A percentile compares a stretch with the other conserved stretches of the same genome.
Conservation (phyloP, 2,888 invertebrate genomes). For the Idaea biselata region DNA sequence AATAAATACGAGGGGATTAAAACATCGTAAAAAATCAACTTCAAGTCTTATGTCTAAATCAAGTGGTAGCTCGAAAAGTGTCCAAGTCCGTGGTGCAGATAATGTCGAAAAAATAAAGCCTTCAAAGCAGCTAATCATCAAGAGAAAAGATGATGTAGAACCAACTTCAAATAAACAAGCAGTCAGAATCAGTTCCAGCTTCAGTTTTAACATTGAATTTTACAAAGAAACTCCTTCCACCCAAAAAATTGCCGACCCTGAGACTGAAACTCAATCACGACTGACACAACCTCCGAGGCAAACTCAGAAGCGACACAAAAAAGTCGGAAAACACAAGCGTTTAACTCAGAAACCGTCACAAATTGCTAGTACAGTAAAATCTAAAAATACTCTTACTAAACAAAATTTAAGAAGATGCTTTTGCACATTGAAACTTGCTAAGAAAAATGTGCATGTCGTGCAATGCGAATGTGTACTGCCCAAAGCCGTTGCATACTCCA, state of each 20-base stretch:
- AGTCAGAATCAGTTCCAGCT: neutral
- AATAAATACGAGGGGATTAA: neutral
- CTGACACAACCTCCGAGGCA: neutral
- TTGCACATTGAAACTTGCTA: conserved; percentile 41
- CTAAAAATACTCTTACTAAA: conserved; percentile 28
- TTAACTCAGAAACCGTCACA: conserved; percentile 30
- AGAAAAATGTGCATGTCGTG: neutral
- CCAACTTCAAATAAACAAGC: neutral
- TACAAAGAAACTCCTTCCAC: neutral
- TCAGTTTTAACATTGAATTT: conserved; percentile 3
- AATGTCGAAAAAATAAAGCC: neutral
- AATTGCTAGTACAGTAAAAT: conserved; percentile 27
- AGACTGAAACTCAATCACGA: neutral
- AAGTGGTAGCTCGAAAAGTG: neutral
- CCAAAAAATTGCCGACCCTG: neutral
- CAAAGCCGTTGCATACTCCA: conserved; percentile 13
- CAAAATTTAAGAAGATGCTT: conserved; percentile 39
- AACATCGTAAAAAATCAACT: neutral
- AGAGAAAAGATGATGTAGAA: neutral
- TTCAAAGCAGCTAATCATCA: neutral
- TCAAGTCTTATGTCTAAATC: neutral
- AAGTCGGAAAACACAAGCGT: conserved; percentile 2
- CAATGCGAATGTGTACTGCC: conserved; percentile 20
- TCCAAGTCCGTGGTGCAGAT: neutral
- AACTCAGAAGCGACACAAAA: neutral